Evolutionary conservation across 53 echinoderm and acorn worm genomes (phyloP), one percentile per base, ranked within the genome.

Genomic region (Patiria pectinifera): DNA sequence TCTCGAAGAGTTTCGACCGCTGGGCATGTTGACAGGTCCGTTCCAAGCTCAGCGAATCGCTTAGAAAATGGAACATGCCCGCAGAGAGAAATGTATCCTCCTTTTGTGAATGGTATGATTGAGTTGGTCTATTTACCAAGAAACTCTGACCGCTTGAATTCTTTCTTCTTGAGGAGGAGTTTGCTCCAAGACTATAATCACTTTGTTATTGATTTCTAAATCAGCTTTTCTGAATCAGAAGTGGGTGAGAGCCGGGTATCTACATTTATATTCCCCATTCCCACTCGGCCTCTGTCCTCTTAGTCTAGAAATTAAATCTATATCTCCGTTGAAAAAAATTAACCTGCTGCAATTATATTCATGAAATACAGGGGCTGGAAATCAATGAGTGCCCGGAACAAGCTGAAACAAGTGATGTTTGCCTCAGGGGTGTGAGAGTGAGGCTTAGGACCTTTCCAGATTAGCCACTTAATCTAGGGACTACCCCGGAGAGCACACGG

Each of bases 381-480:
- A 82, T 82, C 82, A 59, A 82, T 58, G 15, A 82, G 58, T 59
- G 8, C 59, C 58, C 23, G 59, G 82, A 22, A 8, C 59, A 23
- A 6, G 59, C 59, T 82, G 2, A 59, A 59, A 82, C 23, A 59
- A 59, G 8, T 8, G 59, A 59, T 58, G 14, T 82, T 59, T 59
- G 58, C 22, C 58, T 15, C 59, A 45, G 6, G 82, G 59, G 59
- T 4, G 44, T 11, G 4, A 58, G 11, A 44, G 24, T 53, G 15
- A 13, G 59, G 82, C 59, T 82, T 59, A 11, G 82, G 49, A 59
- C 58, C 21, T n/a, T 23, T 82, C 53, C 35, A 59, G 24, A 82
- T 82, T 53, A 59, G 58, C 82, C 82, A 82, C 82, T 82, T 59
- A 59, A 82, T 82, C 82, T 46, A 53, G 53, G 59, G n/a, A 10